phyloP scores from a whole-genome alignment of 2,113 vertebrate genomes.

The Nibea albiflora region DNA sequence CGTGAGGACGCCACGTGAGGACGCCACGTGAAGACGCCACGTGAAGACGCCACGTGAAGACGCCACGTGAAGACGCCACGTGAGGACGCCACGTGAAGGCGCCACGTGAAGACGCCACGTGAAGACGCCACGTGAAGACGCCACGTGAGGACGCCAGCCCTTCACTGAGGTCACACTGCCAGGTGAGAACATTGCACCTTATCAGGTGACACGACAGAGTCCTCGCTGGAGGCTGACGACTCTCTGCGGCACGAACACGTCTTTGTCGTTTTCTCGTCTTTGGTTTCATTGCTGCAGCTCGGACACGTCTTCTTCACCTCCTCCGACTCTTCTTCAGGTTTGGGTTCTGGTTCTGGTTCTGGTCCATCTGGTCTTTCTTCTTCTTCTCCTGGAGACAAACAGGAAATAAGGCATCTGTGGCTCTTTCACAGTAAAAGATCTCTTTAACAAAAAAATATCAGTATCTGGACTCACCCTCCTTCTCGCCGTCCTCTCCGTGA shows the following conservation, averaged over 20 bases:
- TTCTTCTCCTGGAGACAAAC: slow-evolving; percentile 40
- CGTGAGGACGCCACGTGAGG: too few species aligned
- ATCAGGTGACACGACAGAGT: slow-evolving; percentile 51
- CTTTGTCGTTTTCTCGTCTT: slow-evolving; percentile 14
- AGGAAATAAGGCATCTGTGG: neutral
- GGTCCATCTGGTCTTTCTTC: neutral
- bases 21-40: too few species aligned
- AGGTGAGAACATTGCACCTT: slow-evolving; percentile 59
- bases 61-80: too few species aligned
- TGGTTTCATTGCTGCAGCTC: slow-evolving; percentile 30
- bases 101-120: too few species aligned
- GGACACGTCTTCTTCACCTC: neutral
- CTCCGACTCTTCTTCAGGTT: neutral
- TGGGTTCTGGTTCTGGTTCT: slow-evolving; percentile 19
- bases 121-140: too few species aligned
- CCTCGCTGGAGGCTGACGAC: slow-evolving; percentile 70
- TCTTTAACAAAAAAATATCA: too few species aligned
- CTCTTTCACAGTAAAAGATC: too few species aligned
- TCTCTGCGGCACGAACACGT: slow-evolving; percentile 50
- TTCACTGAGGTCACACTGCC: too few species aligned
- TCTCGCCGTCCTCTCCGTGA: neutral
- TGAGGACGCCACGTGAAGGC: too few species aligned
- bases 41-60: too few species aligned
- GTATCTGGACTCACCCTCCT: slow-evolving; percentile 17
- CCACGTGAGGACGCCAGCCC: too few species aligned